Percentiles rank a stretch among this genome's conserved stretches.
phyloP scores from a whole-genome alignment of 2,888 invertebrate species.

The Microctonus aethiopoides region DNA sequence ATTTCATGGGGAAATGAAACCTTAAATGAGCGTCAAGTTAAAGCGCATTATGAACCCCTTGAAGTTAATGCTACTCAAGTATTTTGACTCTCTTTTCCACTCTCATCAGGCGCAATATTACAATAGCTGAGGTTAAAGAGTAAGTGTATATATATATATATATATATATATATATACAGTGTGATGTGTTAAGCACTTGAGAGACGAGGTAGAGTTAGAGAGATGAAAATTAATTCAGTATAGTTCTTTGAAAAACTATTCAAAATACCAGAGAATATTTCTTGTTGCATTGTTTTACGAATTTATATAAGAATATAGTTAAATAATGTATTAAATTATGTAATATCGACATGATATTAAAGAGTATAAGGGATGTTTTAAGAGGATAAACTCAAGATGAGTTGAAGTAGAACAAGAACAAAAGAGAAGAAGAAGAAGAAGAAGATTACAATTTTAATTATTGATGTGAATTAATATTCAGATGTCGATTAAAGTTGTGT shows the following conservation, averaged over 20 bases:
- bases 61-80: constrained; percentile 17
- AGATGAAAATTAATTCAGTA: neutral
- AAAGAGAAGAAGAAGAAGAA: neutral
- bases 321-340: neutral
- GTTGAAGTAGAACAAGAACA: neutral
- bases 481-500: neutral
- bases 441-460: no score
- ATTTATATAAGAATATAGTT: neutral
- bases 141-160: no score
- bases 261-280: neutral
- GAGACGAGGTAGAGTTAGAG: neutral
- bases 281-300: neutral
- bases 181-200: constrained; percentile 21
- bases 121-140: constrained; percentile 8
- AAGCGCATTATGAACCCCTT: constrained; percentile 18
- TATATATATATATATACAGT: no score
- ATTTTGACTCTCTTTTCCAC: neutral
- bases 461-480: neutral
- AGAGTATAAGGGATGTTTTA: constrained; percentile 4
- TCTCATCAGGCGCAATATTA: constrained; percentile 9
- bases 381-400: neutral
- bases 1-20: constrained; percentile 18
- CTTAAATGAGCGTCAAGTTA: constrained; percentile 10
- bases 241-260: neutral
- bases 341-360: neutral